Conservation (phyloP, 2,888 invertebrate species). For the Thereva nobilitata region DNA sequence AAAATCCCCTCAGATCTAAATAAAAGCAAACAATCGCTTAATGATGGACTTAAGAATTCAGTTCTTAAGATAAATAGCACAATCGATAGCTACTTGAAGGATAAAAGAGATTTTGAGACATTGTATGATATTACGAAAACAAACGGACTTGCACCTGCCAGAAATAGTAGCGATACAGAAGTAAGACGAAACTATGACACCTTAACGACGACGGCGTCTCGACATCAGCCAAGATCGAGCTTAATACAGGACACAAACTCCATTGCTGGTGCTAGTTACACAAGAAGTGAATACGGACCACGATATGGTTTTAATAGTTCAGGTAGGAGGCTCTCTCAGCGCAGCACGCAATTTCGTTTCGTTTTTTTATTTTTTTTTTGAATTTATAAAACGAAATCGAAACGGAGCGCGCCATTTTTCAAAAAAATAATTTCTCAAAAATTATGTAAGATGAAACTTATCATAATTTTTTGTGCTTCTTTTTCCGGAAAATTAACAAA, state of each 20-base stretch:
- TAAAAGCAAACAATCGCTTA: slow-evolving; percentile 32
- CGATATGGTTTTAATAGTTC: slow-evolving; percentile 53
- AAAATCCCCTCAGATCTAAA: slow-evolving; percentile 35
- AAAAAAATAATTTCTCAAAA: no score
- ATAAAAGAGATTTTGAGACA: slow-evolving; percentile 56
- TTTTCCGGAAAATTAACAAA: no score
- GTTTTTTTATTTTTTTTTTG: not conserved
- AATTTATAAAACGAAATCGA: not conserved
- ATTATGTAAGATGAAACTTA: no score
- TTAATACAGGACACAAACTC: slow-evolving; percentile 41
- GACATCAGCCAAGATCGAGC: slow-evolving; percentile 31
- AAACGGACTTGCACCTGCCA: slow-evolving; percentile 46
- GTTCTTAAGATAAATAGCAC: slow-evolving; percentile 58
- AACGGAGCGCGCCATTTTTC: no score
- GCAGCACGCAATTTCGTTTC: not conserved
- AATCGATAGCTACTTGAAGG: slow-evolving; percentile 57
- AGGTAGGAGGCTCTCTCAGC: no score
- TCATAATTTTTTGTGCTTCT: no score
- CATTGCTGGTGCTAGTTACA: slow-evolving; percentile 40
- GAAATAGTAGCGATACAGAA: slow-evolving; percentile 3
- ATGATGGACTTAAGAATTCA: slow-evolving; percentile 55
- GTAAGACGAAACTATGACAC: slow-evolving; percentile 26
- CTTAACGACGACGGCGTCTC: not conserved
- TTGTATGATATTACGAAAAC: slow-evolving; percentile 54
- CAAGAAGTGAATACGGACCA: slow-evolving; percentile 56